Evolutionary conservation across 2,888 invertebrate genomes (phyloP).

Genomic region (Dysmachus trigonus): DNA sequence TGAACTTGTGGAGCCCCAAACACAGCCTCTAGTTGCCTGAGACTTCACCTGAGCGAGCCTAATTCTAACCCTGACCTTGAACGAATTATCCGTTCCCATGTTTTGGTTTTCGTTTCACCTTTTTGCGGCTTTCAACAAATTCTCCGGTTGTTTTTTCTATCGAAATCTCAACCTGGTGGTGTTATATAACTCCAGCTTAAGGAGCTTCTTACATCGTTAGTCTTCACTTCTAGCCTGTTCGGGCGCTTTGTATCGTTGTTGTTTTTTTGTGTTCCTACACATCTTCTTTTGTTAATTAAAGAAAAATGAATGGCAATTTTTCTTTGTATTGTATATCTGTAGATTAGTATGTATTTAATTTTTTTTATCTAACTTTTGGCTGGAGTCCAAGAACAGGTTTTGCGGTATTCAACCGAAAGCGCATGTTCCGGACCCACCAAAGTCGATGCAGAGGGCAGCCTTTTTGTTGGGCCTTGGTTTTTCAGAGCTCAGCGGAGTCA

Average conservation of each 20-base stretch:
- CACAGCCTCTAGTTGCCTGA: neutral
- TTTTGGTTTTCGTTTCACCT: slow-evolving; percentile 29
- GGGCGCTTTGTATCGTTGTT: neutral
- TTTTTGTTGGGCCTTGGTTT: neutral
- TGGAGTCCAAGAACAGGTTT: neutral
- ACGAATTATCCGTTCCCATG: slow-evolving; percentile 32
- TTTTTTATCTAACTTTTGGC: neutral
- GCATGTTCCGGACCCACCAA: neutral
- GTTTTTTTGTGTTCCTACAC: neutral
- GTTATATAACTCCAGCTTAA: slow-evolving; percentile 15
- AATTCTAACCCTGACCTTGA: slow-evolving; percentile 30
- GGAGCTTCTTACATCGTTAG: slow-evolving; percentile 5
- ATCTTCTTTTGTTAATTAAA: neutral
- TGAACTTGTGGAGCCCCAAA: neutral
- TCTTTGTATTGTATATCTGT: neutral
- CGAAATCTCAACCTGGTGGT: neutral
- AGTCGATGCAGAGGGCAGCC: neutral
- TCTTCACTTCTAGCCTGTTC: neutral
- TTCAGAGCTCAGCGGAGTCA: neutral
- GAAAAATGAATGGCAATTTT: slow-evolving; percentile 18
- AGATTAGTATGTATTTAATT: neutral
- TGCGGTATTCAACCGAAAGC: neutral
- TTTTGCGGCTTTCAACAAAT: slow-evolving; percentile 9
- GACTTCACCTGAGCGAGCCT: neutral
- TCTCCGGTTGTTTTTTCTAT: slow-evolving; percentile 9